Conservation (phyloP, 2,888 invertebrate species). For the Luperina nickerlii region DNA sequence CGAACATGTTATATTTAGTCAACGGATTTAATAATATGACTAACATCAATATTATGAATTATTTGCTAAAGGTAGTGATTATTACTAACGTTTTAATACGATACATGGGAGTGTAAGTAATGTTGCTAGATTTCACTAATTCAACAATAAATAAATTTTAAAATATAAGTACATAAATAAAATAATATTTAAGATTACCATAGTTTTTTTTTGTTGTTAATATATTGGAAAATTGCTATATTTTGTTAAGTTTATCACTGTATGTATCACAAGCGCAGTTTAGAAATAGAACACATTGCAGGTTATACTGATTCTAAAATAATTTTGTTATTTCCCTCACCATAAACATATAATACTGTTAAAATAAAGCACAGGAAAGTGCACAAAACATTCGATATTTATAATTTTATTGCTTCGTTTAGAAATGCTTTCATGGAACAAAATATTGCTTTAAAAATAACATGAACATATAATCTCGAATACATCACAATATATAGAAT, state of each 20-base stretch:
- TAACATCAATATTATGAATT: constrained; percentile 64
- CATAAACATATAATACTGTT: constrained; percentile 68
- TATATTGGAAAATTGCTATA: constrained; percentile 58
- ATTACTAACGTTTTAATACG: constrained; percentile 60
- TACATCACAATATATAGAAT: constrained; percentile 78
- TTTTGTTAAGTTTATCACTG: constrained; percentile 63
- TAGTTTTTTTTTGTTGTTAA: constrained; percentile 45
- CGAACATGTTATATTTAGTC: constrained; percentile 58
- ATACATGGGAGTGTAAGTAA: constrained; percentile 54
- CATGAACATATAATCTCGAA: constrained; percentile 80
- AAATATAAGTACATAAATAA: constrained; percentile 48
- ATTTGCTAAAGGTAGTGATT: constrained; percentile 57
- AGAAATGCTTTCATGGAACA: constrained; percentile 78
- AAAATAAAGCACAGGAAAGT: constrained; percentile 65
- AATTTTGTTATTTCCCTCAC: constrained; percentile 62
- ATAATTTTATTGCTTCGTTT: constrained; percentile 81
- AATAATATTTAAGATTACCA: constrained; percentile 51
- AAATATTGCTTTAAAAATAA: constrained; percentile 82
- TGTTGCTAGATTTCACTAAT: constrained; percentile 56
- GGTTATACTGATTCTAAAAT: constrained; percentile 55
- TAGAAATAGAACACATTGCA: constrained; percentile 54
- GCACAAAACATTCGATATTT: constrained; percentile 69
- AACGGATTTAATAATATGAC: constrained; percentile 63
- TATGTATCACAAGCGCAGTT: constrained; percentile 66
- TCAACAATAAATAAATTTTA: constrained; percentile 49